Conservation (phyloP, 2,888 invertebrate genomes). For the Pseudoips prasinana region DNA sequence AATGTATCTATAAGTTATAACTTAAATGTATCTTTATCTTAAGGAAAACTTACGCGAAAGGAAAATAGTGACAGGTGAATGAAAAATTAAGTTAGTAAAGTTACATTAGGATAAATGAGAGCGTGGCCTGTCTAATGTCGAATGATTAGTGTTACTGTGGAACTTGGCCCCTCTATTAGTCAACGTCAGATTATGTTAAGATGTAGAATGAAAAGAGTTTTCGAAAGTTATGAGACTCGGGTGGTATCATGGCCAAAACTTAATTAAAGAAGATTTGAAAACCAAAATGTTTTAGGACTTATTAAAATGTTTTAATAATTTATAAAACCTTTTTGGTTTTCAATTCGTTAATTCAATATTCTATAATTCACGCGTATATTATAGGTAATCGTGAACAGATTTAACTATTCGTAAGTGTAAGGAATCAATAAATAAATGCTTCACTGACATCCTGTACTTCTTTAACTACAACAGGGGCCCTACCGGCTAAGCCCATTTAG, state of each 20-base stretch:
- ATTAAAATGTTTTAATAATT: too few relatives aligned
- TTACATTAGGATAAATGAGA: constrained; percentile 29
- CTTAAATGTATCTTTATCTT: not conserved
- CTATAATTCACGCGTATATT: too few relatives aligned
- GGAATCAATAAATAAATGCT: too few relatives aligned
- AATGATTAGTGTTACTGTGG: constrained; percentile 28
- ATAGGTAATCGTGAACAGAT: too few relatives aligned
- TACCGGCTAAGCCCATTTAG: too few relatives aligned
- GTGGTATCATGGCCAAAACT: not conserved
- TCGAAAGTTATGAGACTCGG: not conserved
- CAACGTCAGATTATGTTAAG: constrained; percentile 27
- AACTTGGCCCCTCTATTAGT: constrained; percentile 22
- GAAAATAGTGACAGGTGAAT: constrained; percentile 32
- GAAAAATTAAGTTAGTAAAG: constrained; percentile 35
- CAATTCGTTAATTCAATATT: too few relatives aligned
- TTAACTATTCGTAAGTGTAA: too few relatives aligned
- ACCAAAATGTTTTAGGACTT: too few relatives aligned
- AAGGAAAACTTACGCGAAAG: not conserved
- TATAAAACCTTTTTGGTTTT: too few relatives aligned
- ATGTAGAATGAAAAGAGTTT: constrained; percentile 2
- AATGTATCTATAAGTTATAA: too few relatives aligned
- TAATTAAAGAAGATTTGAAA: not conserved
- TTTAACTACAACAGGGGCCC: too few relatives aligned
- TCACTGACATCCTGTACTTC: too few relatives aligned
- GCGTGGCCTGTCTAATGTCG: constrained; percentile 22